Percentiles rank a stretch among this genome's conserved stretches.
Evolutionary conservation across 2,888 invertebrate genomes (phyloP).

Genomic region (Prionchulus punctatus): DNA sequence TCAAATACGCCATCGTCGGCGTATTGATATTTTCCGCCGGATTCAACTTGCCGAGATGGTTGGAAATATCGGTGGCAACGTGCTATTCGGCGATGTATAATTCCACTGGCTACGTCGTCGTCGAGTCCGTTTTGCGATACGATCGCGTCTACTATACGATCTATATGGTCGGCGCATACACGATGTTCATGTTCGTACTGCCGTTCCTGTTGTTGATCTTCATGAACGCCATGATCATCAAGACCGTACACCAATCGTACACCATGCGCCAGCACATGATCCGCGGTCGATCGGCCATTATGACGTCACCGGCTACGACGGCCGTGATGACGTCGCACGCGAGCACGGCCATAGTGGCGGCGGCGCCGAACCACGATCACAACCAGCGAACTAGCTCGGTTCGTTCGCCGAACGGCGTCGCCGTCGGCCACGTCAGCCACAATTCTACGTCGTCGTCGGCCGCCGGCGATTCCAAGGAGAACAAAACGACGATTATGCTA

Average conservation of each 20-base stretch:
- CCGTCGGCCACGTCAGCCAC: not conserved
- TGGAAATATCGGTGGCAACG: not conserved
- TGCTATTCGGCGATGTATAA: not conserved
- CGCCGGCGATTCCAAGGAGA: constrained; percentile 17
- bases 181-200: not conserved
- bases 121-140: not conserved
- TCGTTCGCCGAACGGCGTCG: no score
- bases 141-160: not conserved
- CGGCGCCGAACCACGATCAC: not conserved
- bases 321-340: not conserved
- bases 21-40: not conserved
- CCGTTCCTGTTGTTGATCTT: not conserved
- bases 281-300: not conserved
- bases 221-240: constrained; percentile 3
- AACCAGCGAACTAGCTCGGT: not conserved
- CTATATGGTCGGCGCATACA: not conserved
- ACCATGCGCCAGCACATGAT: not conserved
- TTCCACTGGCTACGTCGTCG: not conserved
- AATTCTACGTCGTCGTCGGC: not conserved
- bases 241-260: not conserved
- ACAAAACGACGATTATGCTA: constrained; percentile 26
- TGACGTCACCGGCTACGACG: not conserved
- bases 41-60: not conserved
- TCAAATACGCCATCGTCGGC: not conserved
- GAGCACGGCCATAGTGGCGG: not conserved